Conservation (phyloP, 2,797 vertebrate genomes). For the Peromyscus attwateri region DNA sequence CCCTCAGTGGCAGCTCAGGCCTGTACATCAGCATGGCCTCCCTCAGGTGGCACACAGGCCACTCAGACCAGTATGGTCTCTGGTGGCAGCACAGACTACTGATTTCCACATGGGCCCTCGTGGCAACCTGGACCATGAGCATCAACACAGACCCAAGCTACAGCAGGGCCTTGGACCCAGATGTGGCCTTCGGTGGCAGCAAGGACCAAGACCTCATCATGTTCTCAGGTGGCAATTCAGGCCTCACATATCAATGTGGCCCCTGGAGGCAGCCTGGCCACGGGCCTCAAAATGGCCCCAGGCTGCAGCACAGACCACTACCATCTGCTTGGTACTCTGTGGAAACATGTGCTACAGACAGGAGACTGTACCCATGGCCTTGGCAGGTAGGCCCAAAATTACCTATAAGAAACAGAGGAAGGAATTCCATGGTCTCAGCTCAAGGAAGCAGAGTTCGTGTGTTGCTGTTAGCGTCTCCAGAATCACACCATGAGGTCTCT, state of each 20-base stretch:
- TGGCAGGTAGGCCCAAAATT: not conserved
- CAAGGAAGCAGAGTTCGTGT: not conserved
- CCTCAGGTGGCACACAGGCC: not conserved
- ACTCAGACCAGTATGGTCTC: not conserved
- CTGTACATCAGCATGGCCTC: no score
- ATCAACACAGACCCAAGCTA: not conserved
- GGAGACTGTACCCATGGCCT: not conserved
- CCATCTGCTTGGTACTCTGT: not conserved
- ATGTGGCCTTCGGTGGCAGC: not conserved
- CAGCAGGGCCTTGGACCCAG: not conserved
- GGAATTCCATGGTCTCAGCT: no score
- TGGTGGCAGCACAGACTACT: not conserved
- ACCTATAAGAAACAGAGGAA: not conserved
- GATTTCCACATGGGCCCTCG: not conserved
- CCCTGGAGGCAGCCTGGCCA: not conserved
- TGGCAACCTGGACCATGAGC: not conserved
- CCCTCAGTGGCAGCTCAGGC: no score
- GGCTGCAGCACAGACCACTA: not conserved
- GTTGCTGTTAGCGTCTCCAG: not conserved
- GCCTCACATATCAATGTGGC: not conserved
- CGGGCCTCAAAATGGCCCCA: not conserved
- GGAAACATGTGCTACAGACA: not conserved
- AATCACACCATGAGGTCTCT: not conserved
- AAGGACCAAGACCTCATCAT: not conserved
- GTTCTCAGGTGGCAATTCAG: not conserved